phyloP scores from a whole-genome alignment of 2,888 invertebrate species.

The Drosophila emarginata region DNA sequence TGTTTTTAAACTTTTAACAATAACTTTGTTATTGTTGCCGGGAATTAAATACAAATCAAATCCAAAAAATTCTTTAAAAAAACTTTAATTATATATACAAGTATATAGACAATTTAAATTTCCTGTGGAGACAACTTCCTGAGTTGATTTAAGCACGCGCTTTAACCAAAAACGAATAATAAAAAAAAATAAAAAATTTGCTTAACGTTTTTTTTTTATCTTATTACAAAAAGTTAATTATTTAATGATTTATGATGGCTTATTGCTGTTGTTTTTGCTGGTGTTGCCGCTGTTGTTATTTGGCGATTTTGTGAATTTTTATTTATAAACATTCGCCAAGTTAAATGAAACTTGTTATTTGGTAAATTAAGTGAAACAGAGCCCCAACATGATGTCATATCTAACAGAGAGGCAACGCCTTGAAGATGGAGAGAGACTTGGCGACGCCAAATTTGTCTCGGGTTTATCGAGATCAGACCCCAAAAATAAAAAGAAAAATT shows the following conservation, averaged over 20 bases:
- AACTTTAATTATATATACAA: neutral
- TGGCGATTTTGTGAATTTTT: slow-evolving; percentile 39
- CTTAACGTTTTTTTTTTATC: slow-evolving; percentile 18
- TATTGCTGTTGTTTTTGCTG: slow-evolving; percentile 21
- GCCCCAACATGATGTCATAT: slow-evolving; percentile 46
- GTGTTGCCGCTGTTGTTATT: slow-evolving; percentile 39
- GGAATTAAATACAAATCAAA: neutral
- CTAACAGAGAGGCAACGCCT: slow-evolving; percentile 36
- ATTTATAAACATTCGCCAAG: slow-evolving; percentile 72
- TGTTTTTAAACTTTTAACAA: too few species aligned
- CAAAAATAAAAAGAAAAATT: slow-evolving; percentile 30
- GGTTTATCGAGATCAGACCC: slow-evolving; percentile 52
- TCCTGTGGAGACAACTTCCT: slow-evolving; percentile 69
- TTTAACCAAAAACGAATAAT: slow-evolving; percentile 25
- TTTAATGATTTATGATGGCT: slow-evolving; percentile 74
- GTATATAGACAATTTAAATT: slow-evolving; percentile 23
- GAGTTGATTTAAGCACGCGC: slow-evolving; percentile 56
- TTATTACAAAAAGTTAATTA: slow-evolving; percentile 66
- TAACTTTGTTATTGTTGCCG: too few species aligned
- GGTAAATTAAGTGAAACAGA: slow-evolving; percentile 44
- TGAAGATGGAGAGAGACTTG: slow-evolving; percentile 47
- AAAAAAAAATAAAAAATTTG: slow-evolving; percentile 33
- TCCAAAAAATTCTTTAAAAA: neutral
- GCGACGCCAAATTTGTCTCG: slow-evolving; percentile 64
- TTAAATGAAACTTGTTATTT: slow-evolving; percentile 71